These are phyloP conservation scores for Mechanitis messenoides DNA, from an alignment of 2,888 invertebrate species.

Conservation along the genomic window DNA sequence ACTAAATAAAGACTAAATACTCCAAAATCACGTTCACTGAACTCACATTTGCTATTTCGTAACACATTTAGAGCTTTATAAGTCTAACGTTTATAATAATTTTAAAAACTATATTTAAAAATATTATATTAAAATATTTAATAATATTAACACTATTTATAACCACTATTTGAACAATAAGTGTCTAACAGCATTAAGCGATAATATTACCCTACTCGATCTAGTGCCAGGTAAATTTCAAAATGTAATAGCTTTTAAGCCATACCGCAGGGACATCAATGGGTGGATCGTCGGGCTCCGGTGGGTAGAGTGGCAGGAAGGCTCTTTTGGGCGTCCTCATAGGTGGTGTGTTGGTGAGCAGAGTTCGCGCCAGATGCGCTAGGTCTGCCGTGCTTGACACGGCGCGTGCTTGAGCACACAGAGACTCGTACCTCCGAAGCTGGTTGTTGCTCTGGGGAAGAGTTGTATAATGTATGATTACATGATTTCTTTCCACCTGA, in stretches of 20 bases:
- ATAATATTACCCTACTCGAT: too few relatives aligned
- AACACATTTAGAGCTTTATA: too few relatives aligned
- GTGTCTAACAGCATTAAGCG: too few relatives aligned
- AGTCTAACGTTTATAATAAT: too few relatives aligned
- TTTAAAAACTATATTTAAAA: too few relatives aligned
- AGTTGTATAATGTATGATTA: background rate
- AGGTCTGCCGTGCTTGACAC: slow-evolving; percentile 85
- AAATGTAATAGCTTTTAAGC: background rate
- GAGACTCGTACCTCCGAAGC: slow-evolving; percentile 87
- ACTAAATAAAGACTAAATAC: too few relatives aligned
- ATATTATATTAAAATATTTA: too few relatives aligned
- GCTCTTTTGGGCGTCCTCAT: slow-evolving; percentile 82
- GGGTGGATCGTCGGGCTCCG: slow-evolving; percentile 66
- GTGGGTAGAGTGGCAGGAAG: slow-evolving; percentile 73
- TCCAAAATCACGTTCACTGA: too few relatives aligned
- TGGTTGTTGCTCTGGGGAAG: slow-evolving; percentile 85
- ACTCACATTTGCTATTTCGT: too few relatives aligned
- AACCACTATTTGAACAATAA: too few relatives aligned
- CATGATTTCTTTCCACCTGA: too few relatives aligned
- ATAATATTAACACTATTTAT: too few relatives aligned
- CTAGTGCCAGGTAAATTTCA: background rate
- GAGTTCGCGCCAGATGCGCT: slow-evolving; percentile 86
- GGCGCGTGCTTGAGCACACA: slow-evolving; percentile 85
- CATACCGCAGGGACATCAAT: slow-evolving; percentile 66
- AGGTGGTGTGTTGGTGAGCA: slow-evolving; percentile 82